These are phyloP conservation scores for Sylvia atricapilla DNA, from an alignment of 2,113 vertebrate species.

Conservation along the genomic window DNA sequence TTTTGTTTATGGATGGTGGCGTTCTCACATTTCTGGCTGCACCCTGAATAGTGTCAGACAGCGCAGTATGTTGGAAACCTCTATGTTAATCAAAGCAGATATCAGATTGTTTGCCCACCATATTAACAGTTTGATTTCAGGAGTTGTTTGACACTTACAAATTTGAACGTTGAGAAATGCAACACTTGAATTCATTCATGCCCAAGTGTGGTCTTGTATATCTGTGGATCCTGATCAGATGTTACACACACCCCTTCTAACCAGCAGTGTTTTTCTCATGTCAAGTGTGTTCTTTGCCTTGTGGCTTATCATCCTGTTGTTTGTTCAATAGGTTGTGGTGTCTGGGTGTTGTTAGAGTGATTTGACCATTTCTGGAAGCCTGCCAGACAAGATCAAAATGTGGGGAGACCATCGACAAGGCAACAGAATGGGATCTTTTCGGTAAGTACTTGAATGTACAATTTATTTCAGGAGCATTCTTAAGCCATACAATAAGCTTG, in stretches of 20 bases:
- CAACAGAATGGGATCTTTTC: conserved; percentile 86
- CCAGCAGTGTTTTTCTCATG: neutral
- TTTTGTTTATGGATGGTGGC: neutral
- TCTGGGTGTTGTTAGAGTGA: conserved; percentile 37
- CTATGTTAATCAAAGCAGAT: conserved; percentile 29
- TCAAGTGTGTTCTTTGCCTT: neutral
- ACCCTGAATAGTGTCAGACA: conserved; percentile 20
- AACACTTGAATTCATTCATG: neutral
- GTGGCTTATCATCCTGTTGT: neutral
- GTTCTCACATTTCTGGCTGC: conserved; percentile 28
- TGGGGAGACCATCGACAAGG: conserved; percentile 90
- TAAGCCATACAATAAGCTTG: neutral
- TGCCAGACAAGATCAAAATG: conserved; percentile 75
- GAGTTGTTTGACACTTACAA: neutral
- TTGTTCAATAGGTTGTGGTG: conserved; percentile 59
- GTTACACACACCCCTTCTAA: neutral
- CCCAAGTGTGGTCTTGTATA: neutral
- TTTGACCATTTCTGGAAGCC: conserved; percentile 28
- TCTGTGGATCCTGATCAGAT: neutral
- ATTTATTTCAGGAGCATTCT: neutral
- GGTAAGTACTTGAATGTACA: conserved; percentile 75
- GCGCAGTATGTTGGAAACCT: conserved; percentile 36
- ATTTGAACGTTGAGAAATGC: neutral
- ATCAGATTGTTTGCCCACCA: conserved; percentile 26
- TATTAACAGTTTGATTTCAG: conserved; percentile 25